phyloP scores from a whole-genome alignment of 2,888 invertebrate genomes.

The Escarpia spicata region DNA sequence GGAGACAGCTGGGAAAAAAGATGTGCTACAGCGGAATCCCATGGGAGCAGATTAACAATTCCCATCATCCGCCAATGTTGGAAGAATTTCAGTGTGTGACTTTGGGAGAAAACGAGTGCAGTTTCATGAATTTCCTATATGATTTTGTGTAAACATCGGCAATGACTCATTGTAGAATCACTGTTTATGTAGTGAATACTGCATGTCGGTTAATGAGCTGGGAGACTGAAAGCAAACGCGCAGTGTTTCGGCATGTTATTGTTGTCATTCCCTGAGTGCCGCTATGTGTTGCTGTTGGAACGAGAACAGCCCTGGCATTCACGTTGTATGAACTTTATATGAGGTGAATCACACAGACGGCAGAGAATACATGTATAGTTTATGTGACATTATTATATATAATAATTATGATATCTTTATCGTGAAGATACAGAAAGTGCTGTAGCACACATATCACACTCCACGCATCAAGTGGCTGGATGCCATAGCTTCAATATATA shows the following conservation, averaged over 20 bases:
- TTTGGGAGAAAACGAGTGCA: not conserved
- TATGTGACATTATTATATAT: too few relatives aligned
- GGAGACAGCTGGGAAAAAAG: not conserved
- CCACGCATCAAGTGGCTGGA: too few relatives aligned
- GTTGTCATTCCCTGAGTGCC: not conserved
- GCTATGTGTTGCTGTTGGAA: not conserved
- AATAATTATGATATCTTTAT: too few relatives aligned
- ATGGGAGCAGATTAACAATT: not conserved
- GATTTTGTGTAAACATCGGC: not conserved
- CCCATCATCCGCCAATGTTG: not conserved
- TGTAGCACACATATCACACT: too few relatives aligned
- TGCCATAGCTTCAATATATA: too few relatives aligned
- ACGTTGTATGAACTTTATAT: not conserved
- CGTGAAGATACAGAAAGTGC: too few relatives aligned
- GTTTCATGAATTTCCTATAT: not conserved
- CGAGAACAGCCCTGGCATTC: not conserved
- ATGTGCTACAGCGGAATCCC: not conserved
- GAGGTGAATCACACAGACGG: too few relatives aligned
- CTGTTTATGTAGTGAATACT: not conserved
- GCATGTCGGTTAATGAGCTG: not conserved
- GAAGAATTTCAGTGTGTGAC: not conserved
- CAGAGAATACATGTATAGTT: too few relatives aligned
- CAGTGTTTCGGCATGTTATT: conserved; percentile 16
- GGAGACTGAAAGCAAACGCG: not conserved
- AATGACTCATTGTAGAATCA: not conserved